phyloP scores from a whole-genome alignment of 2,797 vertebrate species.

The Mormyrus hasselquistii region DNA sequence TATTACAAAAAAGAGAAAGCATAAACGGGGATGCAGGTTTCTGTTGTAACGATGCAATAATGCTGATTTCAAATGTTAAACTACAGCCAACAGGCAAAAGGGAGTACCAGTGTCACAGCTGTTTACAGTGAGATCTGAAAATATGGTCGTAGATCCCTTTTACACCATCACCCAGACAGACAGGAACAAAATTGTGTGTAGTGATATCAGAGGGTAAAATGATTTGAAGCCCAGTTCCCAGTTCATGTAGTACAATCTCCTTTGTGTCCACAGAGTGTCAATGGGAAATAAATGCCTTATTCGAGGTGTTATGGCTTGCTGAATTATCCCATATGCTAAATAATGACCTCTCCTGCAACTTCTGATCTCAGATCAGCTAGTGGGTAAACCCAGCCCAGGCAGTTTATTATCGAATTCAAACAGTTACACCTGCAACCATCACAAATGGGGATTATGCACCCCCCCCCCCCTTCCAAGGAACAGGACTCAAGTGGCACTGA shows the following conservation, averaged over 20 bases:
- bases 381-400: too few species aligned
- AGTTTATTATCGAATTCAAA: background rate
- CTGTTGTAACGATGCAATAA: background rate
- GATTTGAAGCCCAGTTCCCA: background rate
- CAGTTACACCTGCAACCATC: background rate
- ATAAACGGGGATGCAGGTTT: background rate
- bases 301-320: background rate
- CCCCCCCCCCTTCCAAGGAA: background rate
- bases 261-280: background rate
- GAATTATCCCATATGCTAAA: background rate
- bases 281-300: background rate
- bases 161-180: background rate
- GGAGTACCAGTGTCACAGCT: background rate
- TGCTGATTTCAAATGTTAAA: background rate
- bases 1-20: background rate
- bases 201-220: background rate
- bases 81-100: background rate
- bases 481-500: background rate
- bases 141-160: background rate
- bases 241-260: background rate
- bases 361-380: background rate
- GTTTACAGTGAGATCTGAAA: background rate
- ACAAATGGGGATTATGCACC: background rate
- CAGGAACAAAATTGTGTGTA: background rate
- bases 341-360: background rate